Conservation (phyloP, 2,113 vertebrate genomes). For the Paramormyrops kingsleyae region DNA sequence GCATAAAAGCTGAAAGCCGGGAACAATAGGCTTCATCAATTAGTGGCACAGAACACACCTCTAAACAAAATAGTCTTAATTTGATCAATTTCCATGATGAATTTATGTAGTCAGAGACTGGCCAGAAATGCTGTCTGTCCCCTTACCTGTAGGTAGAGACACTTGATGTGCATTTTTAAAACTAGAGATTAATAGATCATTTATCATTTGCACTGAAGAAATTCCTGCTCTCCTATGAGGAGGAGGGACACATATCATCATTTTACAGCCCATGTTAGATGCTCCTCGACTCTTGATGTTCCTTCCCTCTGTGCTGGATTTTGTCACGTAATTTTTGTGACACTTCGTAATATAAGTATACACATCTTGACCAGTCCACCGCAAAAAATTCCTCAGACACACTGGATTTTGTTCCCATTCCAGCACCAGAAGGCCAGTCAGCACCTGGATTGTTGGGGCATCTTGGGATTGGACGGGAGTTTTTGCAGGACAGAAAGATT, state of each 20-base stretch:
- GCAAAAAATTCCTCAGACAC: neutral
- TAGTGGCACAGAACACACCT: conserved; percentile 29
- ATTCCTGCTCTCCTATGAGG: neutral
- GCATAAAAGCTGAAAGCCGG: conserved; percentile 28
- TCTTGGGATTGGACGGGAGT: neutral
- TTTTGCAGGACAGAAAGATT: neutral
- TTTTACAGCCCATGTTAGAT: neutral
- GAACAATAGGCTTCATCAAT: conserved; percentile 22
- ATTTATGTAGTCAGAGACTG: neutral
- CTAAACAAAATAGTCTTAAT: neutral
- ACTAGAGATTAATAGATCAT: neutral
- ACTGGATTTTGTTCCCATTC: neutral
- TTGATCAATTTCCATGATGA: conserved; percentile 14
- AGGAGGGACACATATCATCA: neutral
- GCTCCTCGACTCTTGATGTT: neutral
- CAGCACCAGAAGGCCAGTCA: neutral
- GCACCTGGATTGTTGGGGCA: neutral
- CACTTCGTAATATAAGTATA: neutral
- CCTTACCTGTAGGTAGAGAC: neutral
- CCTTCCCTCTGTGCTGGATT: neutral
- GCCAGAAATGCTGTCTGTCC: neutral
- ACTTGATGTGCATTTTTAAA: neutral
- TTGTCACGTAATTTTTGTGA: neutral
- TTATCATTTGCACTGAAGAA: neutral
- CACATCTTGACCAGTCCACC: neutral